Percentiles rank a stretch among this genome's conserved stretches.
Conservation (phyloP, 2,113 vertebrate species). For the Chaetorhynchus papuensis region DNA sequence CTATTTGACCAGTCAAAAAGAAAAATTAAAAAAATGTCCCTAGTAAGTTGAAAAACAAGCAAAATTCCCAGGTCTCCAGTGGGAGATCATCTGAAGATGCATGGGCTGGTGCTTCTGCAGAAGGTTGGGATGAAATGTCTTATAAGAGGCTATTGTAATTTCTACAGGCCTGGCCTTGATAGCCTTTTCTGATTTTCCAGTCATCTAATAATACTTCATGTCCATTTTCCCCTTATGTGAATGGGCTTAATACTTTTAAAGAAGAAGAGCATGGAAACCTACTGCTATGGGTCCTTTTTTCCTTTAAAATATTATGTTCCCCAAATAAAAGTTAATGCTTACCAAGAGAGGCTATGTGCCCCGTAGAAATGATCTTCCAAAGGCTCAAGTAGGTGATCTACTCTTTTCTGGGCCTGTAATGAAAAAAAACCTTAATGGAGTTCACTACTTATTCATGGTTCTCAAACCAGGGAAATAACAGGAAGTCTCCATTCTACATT, state of each 20-base stretch:
- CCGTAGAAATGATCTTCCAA: neutral
- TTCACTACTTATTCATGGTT: neutral
- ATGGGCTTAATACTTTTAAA: neutral
- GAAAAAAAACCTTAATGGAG: neutral
- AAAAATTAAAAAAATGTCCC: neutral
- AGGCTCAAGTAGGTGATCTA: neutral
- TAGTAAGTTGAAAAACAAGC: neutral
- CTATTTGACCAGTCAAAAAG: neutral
- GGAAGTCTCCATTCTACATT: neutral
- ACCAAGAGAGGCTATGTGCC: neutral
- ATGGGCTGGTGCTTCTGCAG: neutral
- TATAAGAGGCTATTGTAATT: neutral
- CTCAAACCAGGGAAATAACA: neutral
- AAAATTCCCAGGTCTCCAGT: neutral
- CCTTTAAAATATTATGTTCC: neutral
- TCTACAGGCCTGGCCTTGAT: neutral
- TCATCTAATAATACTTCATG: neutral
- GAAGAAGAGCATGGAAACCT: neutral
- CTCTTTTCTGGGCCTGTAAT: neutral
- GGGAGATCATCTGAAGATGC: neutral
- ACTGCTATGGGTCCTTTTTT: neutral
- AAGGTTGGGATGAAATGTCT: neutral
- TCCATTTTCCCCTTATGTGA: neutral
- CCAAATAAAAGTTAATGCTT: neutral
- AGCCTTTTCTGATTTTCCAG: neutral